Evolutionary conservation across 2,888 invertebrate genomes (phyloP).

Genomic region (Brachylomia viminalis): DNA sequence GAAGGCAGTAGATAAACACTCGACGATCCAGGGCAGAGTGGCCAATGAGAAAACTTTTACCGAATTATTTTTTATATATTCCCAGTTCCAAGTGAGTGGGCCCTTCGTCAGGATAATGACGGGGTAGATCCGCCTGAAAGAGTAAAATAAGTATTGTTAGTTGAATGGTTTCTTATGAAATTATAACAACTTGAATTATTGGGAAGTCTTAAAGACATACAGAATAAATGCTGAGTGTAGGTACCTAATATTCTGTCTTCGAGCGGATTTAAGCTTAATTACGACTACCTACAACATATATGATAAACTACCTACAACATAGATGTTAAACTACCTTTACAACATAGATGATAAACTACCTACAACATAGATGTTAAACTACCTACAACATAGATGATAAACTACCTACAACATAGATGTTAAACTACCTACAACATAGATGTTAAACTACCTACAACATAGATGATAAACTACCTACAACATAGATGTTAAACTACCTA

Average conservation of each 20-base stretch:
- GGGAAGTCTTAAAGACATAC: background rate
- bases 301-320: too few relatives aligned
- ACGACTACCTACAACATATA: background rate
- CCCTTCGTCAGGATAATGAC: conserved; percentile 88
- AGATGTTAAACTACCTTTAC: too few relatives aligned
- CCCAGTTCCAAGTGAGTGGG: conserved; percentile 88
- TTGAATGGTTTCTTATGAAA: conserved; percentile 2
- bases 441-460: too few relatives aligned
- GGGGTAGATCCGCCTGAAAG: conserved; percentile 86
- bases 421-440: too few relatives aligned
- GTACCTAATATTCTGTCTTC: background rate
- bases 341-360: too few relatives aligned
- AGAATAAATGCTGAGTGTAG: background rate
- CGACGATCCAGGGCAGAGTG: conserved; percentile 87
- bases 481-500: too few relatives aligned
- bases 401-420: too few relatives aligned
- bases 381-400: too few relatives aligned
- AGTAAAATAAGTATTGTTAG: conserved; percentile 28
- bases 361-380: too few relatives aligned
- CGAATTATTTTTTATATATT: conserved; percentile 87
- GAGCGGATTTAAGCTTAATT: background rate
- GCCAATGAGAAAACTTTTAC: conserved; percentile 88
- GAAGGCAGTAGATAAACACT: conserved; percentile 86
- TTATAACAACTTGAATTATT: background rate
- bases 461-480: too few relatives aligned